Base-by-base conservation (phyloP, 2,888 invertebrate species). In the Paralinhomoeus sp. region DNA sequence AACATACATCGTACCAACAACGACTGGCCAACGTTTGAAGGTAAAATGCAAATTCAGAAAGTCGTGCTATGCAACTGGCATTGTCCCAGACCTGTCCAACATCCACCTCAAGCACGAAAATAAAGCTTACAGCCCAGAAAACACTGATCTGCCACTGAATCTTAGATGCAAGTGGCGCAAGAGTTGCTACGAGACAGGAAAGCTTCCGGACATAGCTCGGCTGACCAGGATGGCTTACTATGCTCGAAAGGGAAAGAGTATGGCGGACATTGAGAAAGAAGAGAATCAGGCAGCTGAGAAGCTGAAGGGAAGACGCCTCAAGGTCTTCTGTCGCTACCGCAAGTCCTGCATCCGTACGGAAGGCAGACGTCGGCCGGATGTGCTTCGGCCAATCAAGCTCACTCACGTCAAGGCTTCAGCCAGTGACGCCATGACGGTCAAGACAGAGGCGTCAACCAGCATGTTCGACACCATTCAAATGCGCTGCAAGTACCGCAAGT, bases 181-280 rank as follows among this genome's bases (percentile, higher is more conserved):
- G 60, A 67, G 55, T 65, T 65, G 53, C 24, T 54, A 66, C 57
- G 52, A 45, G 31, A 38, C 46, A 49, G 31, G 51, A 42, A 1
- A 47, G 47, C 37, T 27, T 43, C 18, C 47, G 50, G 12, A 49
- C 50, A 12, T 31, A 48, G 23, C 41, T 51, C 12, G 47, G 48
- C 7, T 45, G 47, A 2, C 48, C 43, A 47, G 46, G 44, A 49
- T 48, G 35, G 37, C 50, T 21, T 44, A 51, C 33, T 47, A 27
- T 47, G 35, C 51, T 53, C n/a, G 50, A 51, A 27, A 12, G 12
- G 27, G 38, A 45, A 51, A 34, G 41, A 52, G 22, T 38, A 49
- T 21, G 46, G 47, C 24, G 40, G 49, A 50, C 35, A 45, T 46
- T 24, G 46, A 49, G 44, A 42, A 48, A 21, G 24, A 43, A 34